Evolutionary conservation across 2,888 invertebrate species (phyloP).

Genomic region (Amblyteles armatorius): DNA sequence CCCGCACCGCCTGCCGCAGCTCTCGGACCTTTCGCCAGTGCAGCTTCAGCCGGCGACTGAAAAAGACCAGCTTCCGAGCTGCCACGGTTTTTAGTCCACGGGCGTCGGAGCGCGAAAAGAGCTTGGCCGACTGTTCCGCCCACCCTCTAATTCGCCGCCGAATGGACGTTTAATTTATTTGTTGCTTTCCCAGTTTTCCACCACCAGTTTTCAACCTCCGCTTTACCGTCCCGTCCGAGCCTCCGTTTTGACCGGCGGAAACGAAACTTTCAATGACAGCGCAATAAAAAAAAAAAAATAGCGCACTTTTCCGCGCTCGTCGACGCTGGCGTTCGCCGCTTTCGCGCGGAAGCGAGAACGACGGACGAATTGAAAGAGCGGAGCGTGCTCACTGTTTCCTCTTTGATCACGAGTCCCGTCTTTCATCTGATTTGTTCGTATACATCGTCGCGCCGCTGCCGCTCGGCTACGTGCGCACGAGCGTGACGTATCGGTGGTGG

Average conservation of each 20-base stretch:
- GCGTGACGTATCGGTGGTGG: not conserved
- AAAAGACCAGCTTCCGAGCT: conserved; percentile 1
- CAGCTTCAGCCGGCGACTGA: conserved; percentile 12
- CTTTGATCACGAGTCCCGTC: conserved; percentile 38
- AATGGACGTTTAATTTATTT: conserved; percentile 56
- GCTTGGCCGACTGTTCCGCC: not conserved
- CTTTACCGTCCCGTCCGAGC: not conserved
- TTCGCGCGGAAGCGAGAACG: not conserved
- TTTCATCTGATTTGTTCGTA: conserved; percentile 21
- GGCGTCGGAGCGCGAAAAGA: conserved; percentile 48
- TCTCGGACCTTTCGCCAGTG: not conserved
- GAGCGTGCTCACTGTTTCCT: not conserved
- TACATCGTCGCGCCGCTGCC: not conserved
- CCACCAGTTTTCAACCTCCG: conserved; percentile 5
- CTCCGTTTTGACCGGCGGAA: not conserved
- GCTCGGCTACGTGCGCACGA: not conserved
- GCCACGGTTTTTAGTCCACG: conserved; percentile 41
- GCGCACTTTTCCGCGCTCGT: conserved; percentile 1
- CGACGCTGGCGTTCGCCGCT: not conserved
- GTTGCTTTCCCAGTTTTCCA: conserved; percentile 34
- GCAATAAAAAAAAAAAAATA: conserved; percentile 9
- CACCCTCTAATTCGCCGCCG: conserved; percentile 42
- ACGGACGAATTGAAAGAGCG: conserved; percentile 23
- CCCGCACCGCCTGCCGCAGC: not conserved
- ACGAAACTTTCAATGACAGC: conserved; percentile 23